Evolutionary conservation across 2,113 vertebrate species (phyloP).

Genomic region (Syngnathoides biaculeatus): DNA sequence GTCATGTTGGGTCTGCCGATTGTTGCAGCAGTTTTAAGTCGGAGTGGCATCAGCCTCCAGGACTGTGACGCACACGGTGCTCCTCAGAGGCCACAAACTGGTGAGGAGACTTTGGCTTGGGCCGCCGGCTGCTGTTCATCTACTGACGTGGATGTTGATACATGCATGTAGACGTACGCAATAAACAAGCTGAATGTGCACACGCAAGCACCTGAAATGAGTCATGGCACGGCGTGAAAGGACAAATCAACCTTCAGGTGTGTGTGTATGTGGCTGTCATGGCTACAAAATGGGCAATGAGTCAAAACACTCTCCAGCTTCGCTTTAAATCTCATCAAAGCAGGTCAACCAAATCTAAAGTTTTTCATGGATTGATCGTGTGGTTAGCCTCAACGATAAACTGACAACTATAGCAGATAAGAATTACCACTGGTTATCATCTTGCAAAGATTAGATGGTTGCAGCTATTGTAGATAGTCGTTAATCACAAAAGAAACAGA

Average conservation of each 20-base stretch:
- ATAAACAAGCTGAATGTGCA: slow-evolving; percentile 9
- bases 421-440: no score
- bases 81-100: slow-evolving; percentile 66
- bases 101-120: slow-evolving; percentile 68
- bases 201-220: slow-evolving; percentile 56
- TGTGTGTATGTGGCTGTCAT: slow-evolving; percentile 23
- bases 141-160: slow-evolving; percentile 25
- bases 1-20: slow-evolving; percentile 53
- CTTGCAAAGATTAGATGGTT: no score
- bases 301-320: slow-evolving; percentile 34
- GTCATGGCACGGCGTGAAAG: slow-evolving; percentile 43
- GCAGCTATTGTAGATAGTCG: no score
- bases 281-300: slow-evolving; percentile 44
- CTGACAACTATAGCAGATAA: no score
- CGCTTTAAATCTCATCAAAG: slow-evolving; percentile 40
- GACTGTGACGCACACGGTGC: slow-evolving; percentile 60
- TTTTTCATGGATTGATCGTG: background rate
- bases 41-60: slow-evolving; percentile 57
- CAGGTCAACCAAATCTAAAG: slow-evolving; percentile 1
- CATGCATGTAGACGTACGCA: slow-evolving; percentile 1
- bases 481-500: no score
- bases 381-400: no score
- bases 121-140: slow-evolving; percentile 52
- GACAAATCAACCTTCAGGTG: slow-evolving; percentile 53
- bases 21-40: slow-evolving; percentile 55